phyloP scores from a whole-genome alignment of 2,888 invertebrate species.

The Drosophila barbarae region DNA sequence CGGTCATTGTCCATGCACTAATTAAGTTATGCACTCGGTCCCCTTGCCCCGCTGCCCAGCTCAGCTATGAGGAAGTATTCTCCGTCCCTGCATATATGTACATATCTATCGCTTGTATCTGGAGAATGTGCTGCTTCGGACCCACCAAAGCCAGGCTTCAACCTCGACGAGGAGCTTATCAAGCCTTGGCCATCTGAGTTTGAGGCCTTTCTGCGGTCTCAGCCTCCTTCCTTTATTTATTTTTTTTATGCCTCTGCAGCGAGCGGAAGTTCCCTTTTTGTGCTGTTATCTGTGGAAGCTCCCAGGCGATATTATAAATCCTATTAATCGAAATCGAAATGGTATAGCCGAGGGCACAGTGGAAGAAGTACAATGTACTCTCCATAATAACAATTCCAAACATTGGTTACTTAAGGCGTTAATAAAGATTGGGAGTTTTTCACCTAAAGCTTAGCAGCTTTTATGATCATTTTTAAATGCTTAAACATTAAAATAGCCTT shows the following conservation, averaged over 20 bases:
- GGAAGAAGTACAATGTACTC: not conserved
- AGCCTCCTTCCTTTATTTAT: not conserved
- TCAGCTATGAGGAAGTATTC: constrained; percentile 37
- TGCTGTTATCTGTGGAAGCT: constrained; percentile 17
- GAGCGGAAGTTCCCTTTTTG: constrained; percentile 33
- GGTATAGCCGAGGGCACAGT: not conserved
- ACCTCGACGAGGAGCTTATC: constrained; percentile 16
- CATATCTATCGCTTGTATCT: constrained; percentile 31
- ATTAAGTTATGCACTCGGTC: constrained; percentile 56
- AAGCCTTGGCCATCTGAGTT: constrained; percentile 21
- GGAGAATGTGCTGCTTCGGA: constrained; percentile 18
- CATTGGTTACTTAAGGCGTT: not conserved
- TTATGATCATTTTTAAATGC: no score
- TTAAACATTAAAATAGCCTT: no score
- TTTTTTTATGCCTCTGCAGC: not conserved
- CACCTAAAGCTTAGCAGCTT: no score
- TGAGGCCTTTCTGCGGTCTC: constrained; percentile 21
- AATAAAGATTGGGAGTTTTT: no score
- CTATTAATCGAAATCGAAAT: constrained; percentile 5
- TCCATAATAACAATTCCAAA: no score
- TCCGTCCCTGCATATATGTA: constrained; percentile 18
- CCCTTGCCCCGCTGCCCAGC: constrained; percentile 1
- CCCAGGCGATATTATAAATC: constrained; percentile 25
- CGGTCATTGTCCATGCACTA: constrained; percentile 51
- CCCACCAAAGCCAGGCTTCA: constrained; percentile 5